Base-by-base conservation (phyloP, 2,888 invertebrate species). In the Noctua fimbriata region DNA sequence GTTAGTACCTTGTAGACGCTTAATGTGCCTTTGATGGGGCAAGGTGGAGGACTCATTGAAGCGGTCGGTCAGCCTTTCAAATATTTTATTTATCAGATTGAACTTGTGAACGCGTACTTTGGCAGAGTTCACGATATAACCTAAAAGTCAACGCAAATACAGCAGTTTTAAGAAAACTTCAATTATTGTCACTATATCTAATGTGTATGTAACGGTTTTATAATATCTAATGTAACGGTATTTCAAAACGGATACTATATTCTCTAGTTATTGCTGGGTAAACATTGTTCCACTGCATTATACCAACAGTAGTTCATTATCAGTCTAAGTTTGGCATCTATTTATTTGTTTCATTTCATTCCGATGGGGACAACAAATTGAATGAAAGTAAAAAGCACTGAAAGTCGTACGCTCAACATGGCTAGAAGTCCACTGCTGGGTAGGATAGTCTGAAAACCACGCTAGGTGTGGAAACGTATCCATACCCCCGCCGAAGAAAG, bases 321-420 rank as follows among this genome's bases (percentile, higher is more conserved):
- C 32, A 65, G 36, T 36, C 52, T 52, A 52, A 49, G 9, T 82
- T 82, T 69, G 83, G 76, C 76, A 75, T 69, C 21, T 44, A 49
- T 75, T 49, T 60, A 58, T 75, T 32, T 49, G 1, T n/a, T 55
- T 32, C 32, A 44, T 60, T 63, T 44, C 0, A 82, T 82, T 63
- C 76, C 60, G 60, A 44, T 80, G 83, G 67, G 67, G 69, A 28
- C n/a, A 21, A 28, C 76, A 52, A 36, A 60, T 41, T 7, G 4
- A 52, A 32, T 1, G 18, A 63, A 16, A 36, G 16, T 9, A 63
- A 63, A 28, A 21, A 2, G 16, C 24, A 36, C 2, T 16, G 16
- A n/a, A 41, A 28, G 7, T 28, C 18, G 4, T 10, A 21, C 32
- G 32, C 9, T 32, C 18, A 63, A n/a, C n/a, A 67, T 14, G 6